Percentiles rank a stretch among this genome's conserved stretches.
phyloP scores from a whole-genome alignment of 2,888 invertebrate species.

The Dendrolimus houi region DNA sequence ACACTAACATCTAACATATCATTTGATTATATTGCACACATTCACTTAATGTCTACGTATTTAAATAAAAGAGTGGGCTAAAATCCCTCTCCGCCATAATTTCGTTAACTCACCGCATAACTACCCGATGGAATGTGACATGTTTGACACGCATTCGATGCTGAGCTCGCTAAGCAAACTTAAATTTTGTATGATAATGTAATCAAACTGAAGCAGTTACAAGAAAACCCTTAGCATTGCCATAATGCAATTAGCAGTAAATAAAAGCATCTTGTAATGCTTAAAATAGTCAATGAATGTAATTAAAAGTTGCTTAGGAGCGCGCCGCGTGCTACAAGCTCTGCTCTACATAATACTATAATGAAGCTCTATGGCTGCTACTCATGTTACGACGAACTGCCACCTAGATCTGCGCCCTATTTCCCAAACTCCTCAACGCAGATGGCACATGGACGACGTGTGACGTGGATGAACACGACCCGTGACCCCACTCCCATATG shows the following conservation, averaged over 20 bases:
- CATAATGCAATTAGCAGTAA: neutral
- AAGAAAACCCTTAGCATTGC: neutral
- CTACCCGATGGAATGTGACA: slow-evolving; percentile 70
- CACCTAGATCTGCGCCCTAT: slow-evolving; percentile 9
- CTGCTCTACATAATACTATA: slow-evolving; percentile 24
- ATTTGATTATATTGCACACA: slow-evolving; percentile 69
- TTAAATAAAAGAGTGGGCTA: slow-evolving; percentile 61
- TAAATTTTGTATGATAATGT: slow-evolving; percentile 13
- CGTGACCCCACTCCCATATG: slow-evolving; percentile 18
- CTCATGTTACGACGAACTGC: slow-evolving; percentile 13
- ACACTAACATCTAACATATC: slow-evolving; percentile 54
- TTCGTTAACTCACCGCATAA: slow-evolving; percentile 72
- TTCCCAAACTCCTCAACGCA: slow-evolving; percentile 24
- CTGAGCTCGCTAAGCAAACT: slow-evolving; percentile 64
- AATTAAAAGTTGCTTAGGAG: slow-evolving; percentile 55
- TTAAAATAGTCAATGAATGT: slow-evolving; percentile 10
- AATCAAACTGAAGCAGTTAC: neutral
- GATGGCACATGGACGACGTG: slow-evolving; percentile 59
- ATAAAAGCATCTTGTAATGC: neutral
- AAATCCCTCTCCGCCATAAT: slow-evolving; percentile 76
- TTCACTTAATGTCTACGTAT: slow-evolving; percentile 55
- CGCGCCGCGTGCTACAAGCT: slow-evolving; percentile 56
- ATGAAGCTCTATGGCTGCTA: slow-evolving; percentile 14
- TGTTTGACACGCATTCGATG: slow-evolving; percentile 52
- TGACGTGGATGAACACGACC: slow-evolving; percentile 11